Evolutionary conservation across 2,113 vertebrate genomes (phyloP), one percentile per base, ranked within the genome.

Genomic region (Oncorhynchus tshawytscha): DNA sequence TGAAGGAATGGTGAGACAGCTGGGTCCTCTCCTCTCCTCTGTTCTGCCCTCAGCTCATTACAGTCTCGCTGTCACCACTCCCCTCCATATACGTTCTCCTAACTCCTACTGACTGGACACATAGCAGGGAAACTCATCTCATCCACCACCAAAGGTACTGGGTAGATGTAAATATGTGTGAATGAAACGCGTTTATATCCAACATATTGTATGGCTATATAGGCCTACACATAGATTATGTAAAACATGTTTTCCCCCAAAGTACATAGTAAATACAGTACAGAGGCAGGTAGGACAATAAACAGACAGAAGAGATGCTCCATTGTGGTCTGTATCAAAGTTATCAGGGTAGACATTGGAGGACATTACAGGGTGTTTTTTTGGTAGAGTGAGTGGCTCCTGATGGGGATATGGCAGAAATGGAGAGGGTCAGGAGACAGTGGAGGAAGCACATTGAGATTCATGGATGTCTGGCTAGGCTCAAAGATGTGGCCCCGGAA

Each of bases 1-100:
- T 89, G 89, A 91, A 85, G 79, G 77, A 71, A 66, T 71, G 60
- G 78, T 79, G 78, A 29, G 11, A 68, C 88, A 91, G 88, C 89
- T 91, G 88, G 60, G 77, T 77, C 85, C 83, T 86, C 87, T 90
- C 85, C 83, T 86, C 86, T 90, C 49, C 84, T 84, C 74, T 83
- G 77, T 51, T 78, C 75, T 64, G 78, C 68, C 16, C 51, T 54
- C 51, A 15, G 4, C 51, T 54, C 51, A 54, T 54, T 54, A 54
- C 39, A 45, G 12, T 22, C 82, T 85, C 88, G 83, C 13, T 31
- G 31, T 34, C 27, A n/a, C 16, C 27, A 34, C 67, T 31, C 81
- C 79, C 51, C 51, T 54, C 51, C 51, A 54, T 16, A 51, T 5
- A 54, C 51, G 2, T 45, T 45, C 16, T 18, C 5, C 51, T 54